Evolutionary conservation across 2,797 vertebrate species (phyloP).

Genomic region (Chelon auratus): DNA sequence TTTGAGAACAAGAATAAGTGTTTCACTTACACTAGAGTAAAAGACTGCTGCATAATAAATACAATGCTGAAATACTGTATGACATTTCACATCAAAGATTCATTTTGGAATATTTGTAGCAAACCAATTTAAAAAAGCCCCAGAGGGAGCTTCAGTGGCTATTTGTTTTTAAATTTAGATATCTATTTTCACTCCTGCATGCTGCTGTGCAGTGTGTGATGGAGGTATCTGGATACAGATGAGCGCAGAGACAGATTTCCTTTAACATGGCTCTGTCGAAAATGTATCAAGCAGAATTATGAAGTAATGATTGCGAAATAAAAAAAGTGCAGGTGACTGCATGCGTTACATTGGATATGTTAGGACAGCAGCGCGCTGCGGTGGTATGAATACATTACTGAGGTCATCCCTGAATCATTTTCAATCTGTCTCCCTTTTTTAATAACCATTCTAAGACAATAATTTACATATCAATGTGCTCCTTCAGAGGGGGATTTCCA

Average conservation of each 20-base stretch:
- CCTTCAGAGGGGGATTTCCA: conserved; percentile 67
- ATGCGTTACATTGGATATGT: conserved; percentile 12
- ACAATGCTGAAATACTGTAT: neutral
- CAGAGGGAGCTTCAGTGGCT: neutral
- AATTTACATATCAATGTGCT: conserved; percentile 78
- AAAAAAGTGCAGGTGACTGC: neutral
- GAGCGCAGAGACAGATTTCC: conserved; percentile 14
- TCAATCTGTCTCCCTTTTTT: conserved; percentile 59
- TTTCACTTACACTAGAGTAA: too few relatives aligned
- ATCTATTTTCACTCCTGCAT: conserved; percentile 16
- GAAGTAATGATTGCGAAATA: conserved; percentile 18
- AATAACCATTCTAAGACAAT: conserved; percentile 67
- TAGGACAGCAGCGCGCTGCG: neutral
- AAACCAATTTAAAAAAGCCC: conserved; percentile 5
- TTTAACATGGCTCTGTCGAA: conserved; percentile 13
- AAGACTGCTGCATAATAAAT: neutral
- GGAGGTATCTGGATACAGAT: conserved; percentile 6
- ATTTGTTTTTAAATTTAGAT: conserved; percentile 25
- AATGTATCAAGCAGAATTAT: conserved; percentile 18
- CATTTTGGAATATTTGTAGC: conserved; percentile 25
- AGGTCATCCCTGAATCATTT: conserved; percentile 59
- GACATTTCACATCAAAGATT: conserved; percentile 4
- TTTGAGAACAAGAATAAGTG: neutral
- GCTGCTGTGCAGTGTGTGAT: neutral
- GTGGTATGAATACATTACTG: conserved; percentile 51